Percentiles rank a stretch among this genome's conserved stretches.
phyloP scores from a whole-genome alignment of 2,113 vertebrate species.

The Protobothrops mucrosquamatus region DNA sequence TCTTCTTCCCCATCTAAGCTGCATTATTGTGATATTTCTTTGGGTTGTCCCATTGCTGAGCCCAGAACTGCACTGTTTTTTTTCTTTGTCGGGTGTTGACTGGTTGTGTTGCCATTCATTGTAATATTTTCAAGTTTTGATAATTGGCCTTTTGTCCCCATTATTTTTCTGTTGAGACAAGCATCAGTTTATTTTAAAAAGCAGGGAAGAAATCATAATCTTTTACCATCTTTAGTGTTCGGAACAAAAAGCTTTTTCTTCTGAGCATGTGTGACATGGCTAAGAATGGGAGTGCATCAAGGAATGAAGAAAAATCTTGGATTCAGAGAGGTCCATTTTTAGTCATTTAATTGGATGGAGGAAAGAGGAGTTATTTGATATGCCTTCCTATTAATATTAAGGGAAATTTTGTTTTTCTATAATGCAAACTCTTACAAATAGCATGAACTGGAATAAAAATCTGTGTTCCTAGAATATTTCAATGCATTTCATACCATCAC shows the following conservation, averaged over 20 bases:
- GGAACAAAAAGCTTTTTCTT: background rate
- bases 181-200: constrained; percentile 15
- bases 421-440: background rate
- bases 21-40: background rate
- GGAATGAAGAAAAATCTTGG: background rate
- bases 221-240: background rate
- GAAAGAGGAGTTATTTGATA: background rate
- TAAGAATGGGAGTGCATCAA: background rate
- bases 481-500: background rate
- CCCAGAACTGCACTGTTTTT: background rate
- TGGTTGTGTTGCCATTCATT: constrained; percentile 41
- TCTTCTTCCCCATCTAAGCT: background rate
- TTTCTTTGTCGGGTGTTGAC: background rate
- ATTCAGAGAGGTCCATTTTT: background rate
- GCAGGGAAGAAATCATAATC: background rate
- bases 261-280: background rate
- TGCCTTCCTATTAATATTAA: background rate
- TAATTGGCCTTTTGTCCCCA: background rate
- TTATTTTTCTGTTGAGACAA: constrained; percentile 17
- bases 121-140: constrained; percentile 27
- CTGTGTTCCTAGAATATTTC: background rate
- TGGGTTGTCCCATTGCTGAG: background rate
- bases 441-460: background rate
- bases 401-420: background rate
- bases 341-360: background rate